These are phyloP conservation scores for Andrena bicolor DNA, from an alignment of 2,888 invertebrate species.

Conservation along the genomic window DNA sequence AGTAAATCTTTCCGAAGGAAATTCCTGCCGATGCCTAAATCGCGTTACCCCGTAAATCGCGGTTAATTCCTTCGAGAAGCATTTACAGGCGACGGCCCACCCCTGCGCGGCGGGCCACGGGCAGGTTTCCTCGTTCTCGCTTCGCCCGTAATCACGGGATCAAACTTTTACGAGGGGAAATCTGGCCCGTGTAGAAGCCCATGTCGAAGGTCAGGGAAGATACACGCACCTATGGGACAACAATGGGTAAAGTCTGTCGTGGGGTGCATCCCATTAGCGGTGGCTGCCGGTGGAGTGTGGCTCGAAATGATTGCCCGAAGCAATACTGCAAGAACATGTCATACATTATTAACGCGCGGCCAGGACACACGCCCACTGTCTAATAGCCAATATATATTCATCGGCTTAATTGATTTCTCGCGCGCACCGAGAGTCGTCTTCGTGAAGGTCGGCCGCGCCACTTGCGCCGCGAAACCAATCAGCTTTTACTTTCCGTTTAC, in stretches of 20 bases:
- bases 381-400: constrained; percentile 82
- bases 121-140: constrained; percentile 63
- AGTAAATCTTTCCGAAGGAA: background rate
- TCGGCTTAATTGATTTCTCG: constrained; percentile 79
- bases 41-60: constrained; percentile 44
- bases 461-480: constrained; percentile 39
- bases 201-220: constrained; percentile 74
- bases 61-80: constrained; percentile 53
- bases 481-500: constrained; percentile 49
- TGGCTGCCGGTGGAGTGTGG: constrained; percentile 48
- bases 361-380: constrained; percentile 71
- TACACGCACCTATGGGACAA: constrained; percentile 69
- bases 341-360: constrained; percentile 78
- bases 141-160: constrained; percentile 62
- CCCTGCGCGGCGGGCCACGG: constrained; percentile 8
- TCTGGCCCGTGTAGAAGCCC: constrained; percentile 60
- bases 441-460: constrained; percentile 52
- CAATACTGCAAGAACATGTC: constrained; percentile 75
- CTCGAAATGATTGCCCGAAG: constrained; percentile 71
- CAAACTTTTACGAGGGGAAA: constrained; percentile 68
- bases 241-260: constrained; percentile 68
- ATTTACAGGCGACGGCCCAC: constrained; percentile 24
- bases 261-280: constrained; percentile 77
- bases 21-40: constrained; percentile 12
- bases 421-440: constrained; percentile 62